A percentile compares a stretch with the other conserved stretches of the same genome.
phyloP scores from a whole-genome alignment of 2,113 vertebrate species.

The Prunella himalayana region DNA sequence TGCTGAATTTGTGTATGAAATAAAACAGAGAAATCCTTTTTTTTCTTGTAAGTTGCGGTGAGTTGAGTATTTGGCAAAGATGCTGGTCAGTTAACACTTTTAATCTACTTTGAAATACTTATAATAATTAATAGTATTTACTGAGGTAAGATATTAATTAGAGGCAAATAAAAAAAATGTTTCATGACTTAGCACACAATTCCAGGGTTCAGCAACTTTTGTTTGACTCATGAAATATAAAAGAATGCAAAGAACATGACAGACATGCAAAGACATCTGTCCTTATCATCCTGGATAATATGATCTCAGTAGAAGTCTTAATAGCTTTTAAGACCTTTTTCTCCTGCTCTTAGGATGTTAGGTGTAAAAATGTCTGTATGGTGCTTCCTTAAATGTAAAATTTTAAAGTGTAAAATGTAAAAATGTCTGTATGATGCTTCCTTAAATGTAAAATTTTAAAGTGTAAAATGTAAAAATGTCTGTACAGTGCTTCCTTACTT shows the following conservation, averaged over 20 bases:
- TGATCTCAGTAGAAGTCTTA: neutral
- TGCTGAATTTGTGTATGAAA: neutral
- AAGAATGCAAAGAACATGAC: neutral
- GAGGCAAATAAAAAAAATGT: neutral
- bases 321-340: neutral
- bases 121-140: neutral
- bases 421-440: neutral
- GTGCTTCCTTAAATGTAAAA: neutral
- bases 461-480: neutral
- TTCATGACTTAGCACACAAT: neutral
- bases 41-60: neutral
- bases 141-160: neutral
- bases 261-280: neutral
- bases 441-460: neutral
- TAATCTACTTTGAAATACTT: neutral
- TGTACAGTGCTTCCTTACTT: neutral
- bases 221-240: neutral
- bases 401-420: neutral
- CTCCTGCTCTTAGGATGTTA: neutral
- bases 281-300: neutral
- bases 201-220: neutral
- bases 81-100: neutral
- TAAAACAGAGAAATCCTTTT: neutral
- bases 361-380: neutral
- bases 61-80: neutral